A percentile compares a stretch with the other conserved stretches of the same genome.
phyloP scores from a whole-genome alignment of 1,140 invertebrate genomes.

The Oedothorax gibbosus region DNA sequence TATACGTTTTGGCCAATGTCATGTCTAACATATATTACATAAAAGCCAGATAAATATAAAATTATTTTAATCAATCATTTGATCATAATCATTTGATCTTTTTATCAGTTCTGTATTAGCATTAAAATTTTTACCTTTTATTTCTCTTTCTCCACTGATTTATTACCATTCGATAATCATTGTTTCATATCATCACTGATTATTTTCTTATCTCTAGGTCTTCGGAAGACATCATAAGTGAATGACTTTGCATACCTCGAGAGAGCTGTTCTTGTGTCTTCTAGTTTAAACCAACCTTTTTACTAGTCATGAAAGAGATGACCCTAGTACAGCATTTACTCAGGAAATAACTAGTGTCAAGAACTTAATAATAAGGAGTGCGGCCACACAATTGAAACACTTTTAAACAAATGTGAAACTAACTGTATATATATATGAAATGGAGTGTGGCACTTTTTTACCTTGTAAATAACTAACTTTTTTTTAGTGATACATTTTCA shows the following conservation, averaged over 20 bases:
- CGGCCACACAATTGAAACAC: constrained; percentile 14
- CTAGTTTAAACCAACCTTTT: constrained; percentile 25
- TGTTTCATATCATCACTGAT: no score
- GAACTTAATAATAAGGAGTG: constrained; percentile 13
- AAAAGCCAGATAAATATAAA: no score
- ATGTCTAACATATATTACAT: no score
- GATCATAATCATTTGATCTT: no score
- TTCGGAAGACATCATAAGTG: constrained; percentile 53
- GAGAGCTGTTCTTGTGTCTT: constrained; percentile 45
- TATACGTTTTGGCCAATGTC: no score
- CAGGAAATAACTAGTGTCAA: constrained; percentile 35
- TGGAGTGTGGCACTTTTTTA: constrained; percentile 39
- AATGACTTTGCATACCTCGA: constrained; percentile 49
- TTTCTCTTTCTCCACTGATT: no score
- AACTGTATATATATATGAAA: constrained; percentile 5
- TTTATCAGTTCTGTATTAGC: no score
- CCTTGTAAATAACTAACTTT: constrained; percentile 41
- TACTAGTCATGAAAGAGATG: constrained; percentile 19
- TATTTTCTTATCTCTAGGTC: constrained; percentile 33
- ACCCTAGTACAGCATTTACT: constrained; percentile 37
- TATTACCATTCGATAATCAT: no score
- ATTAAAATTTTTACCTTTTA: no score
- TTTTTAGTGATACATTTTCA: constrained; percentile 1
- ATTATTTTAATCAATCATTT: no score
- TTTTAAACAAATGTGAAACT: constrained; percentile 14